Base-by-base conservation (phyloP, 2,888 invertebrate species). In the Sarcophaga subvicina region DNA sequence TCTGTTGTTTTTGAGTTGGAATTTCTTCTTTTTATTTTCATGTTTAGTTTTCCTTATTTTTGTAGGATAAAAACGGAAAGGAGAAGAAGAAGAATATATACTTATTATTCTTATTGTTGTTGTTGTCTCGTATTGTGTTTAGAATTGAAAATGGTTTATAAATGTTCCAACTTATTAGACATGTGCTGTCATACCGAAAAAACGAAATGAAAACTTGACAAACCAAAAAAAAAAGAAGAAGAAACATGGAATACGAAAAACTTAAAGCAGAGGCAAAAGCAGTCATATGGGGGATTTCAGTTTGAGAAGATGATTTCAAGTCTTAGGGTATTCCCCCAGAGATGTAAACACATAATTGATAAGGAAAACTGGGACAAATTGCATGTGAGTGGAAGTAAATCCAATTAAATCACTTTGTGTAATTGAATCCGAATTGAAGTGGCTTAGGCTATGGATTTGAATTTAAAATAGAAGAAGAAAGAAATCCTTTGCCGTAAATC, bases 141-240 rank as follows among this genome's bases (percentile, higher is more conserved):
- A 71, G 84, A 60, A 84, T 76, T 76, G 80, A 72, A 85, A 80
- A 85, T 85, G 76, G 70, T 80, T 86, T 80, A 73, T 83, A 86
- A 12, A 84, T 79, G 81, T 76, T 62, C 54, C 75, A 84, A 87
- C 81, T 81, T 87, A 87, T 87, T 79, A 84, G 84, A 82, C 87
- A 87, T 82, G 75, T 76, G 87, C 81, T 84, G 84, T 84, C 87
- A 87, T 83, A 78, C 62, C 17, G 54, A 17, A 37, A 81, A 80
- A 80, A 27, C 71, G 20, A 77, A 80, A 71, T 66, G 71, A 66
- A 85, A 85, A 80, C 80, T 72, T 80, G 84, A 85, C 84, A 80
- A 80, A 80, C 71, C 83, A 45, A 72, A 76, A 84, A 54, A 54
- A 20, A 20, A 22, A 69, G 54, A 22, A 22, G 22, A 22, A 54